Percentiles rank a stretch among this genome's conserved stretches.
phyloP scores from a whole-genome alignment of 2,797 vertebrate species.

The Arctocebus calabarensis region DNA sequence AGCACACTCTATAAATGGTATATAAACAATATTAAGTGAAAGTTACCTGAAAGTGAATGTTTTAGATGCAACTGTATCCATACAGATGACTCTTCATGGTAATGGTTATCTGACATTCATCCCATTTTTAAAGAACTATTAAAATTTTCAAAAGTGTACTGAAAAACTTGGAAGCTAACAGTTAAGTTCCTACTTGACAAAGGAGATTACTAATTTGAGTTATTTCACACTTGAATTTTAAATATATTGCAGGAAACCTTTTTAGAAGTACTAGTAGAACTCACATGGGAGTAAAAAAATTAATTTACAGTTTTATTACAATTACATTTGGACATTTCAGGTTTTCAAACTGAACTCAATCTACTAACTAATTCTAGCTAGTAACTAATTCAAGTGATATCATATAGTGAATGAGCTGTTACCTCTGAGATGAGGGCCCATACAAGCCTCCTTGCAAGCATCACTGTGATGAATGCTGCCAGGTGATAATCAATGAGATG shows the following conservation, averaged over 20 bases:
- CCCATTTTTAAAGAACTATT: slow-evolving; percentile 49
- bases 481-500: slow-evolving; percentile 99
- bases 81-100: slow-evolving; percentile 35
- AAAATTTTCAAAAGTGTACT: slow-evolving; percentile 14
- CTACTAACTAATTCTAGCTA: slow-evolving; percentile 17
- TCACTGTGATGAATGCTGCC: slow-evolving; percentile 98
- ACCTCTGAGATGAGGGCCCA: slow-evolving; percentile 99
- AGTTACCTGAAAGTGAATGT: slow-evolving; percentile 25
- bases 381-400: not conserved
- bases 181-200: slow-evolving; percentile 25
- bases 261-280: not conserved
- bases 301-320: slow-evolving; percentile 13
- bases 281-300: slow-evolving; percentile 33
- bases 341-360: slow-evolving; percentile 42
- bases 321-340: slow-evolving; percentile 49
- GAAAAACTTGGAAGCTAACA: slow-evolving; percentile 7
- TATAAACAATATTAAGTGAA: slow-evolving; percentile 53
- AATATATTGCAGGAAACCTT: slow-evolving; percentile 14
- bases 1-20: slow-evolving; percentile 42
- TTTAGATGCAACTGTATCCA: slow-evolving; percentile 25
- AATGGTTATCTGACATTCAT: slow-evolving; percentile 54
- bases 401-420: slow-evolving; percentile 70
- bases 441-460: slow-evolving; percentile 97
- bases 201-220: slow-evolving; percentile 50
- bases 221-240: slow-evolving; percentile 52